phyloP scores from a whole-genome alignment of 2,888 invertebrate species.

The Siphlonurus alternatus region DNA sequence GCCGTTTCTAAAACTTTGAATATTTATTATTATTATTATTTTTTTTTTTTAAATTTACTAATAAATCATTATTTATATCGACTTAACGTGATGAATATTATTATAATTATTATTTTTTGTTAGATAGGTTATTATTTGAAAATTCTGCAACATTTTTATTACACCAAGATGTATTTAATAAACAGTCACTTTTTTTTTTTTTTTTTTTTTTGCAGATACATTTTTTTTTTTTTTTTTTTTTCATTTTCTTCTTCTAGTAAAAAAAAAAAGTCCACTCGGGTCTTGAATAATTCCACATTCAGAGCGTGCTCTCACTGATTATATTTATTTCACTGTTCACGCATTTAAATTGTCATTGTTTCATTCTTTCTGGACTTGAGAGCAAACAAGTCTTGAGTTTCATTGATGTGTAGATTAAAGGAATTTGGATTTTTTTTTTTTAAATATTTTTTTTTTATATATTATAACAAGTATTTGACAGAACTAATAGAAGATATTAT shows the following conservation, averaged over 20 bases:
- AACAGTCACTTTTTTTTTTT: conserved; percentile 16
- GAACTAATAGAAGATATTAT: no score
- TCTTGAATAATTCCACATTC: conserved; percentile 1
- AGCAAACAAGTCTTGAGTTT: neutral
- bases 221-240: conserved; percentile 8
- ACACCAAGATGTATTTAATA: conserved; percentile 22
- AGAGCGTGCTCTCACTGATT: neutral
- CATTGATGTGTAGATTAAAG: no score
- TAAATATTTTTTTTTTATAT: no score
- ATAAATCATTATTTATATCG: neutral
- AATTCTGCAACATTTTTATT: neutral
- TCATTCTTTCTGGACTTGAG: neutral
- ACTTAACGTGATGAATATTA: neutral
- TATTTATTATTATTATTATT: neutral
- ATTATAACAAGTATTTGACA: no score
- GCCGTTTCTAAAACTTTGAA: neutral
- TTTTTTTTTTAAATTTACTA: neutral
- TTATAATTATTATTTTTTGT: neutral
- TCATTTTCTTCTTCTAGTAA: conserved; percentile 10
- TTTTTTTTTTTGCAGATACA: conserved; percentile 11
- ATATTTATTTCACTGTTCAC: neutral
- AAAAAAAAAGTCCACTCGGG: conserved; percentile 13
- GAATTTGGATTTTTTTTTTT: no score
- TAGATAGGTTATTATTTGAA: neutral
- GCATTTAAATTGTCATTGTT: neutral